Conservation (phyloP, 2,888 invertebrate species). For the Agrotis ipsilon region DNA sequence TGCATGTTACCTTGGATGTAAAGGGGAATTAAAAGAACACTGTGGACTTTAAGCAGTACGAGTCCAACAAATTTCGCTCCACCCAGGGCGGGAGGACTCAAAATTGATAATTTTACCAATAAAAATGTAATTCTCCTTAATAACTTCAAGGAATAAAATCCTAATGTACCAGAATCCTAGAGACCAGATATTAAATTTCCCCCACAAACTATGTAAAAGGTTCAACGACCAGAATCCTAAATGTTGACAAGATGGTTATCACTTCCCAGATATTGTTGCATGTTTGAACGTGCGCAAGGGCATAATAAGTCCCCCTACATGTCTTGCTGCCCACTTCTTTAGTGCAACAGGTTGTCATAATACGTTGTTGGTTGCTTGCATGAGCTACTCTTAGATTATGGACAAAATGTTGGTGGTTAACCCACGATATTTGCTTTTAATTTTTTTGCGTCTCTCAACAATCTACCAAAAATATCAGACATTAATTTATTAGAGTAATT, state of each 20-base stretch:
- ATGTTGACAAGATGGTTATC: conserved; percentile 57
- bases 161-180: background rate
- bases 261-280: conserved; percentile 51
- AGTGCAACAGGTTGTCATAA: conserved; percentile 39
- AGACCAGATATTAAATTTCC: background rate
- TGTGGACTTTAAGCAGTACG: no score
- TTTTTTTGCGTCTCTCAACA: background rate
- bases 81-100: no score
- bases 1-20: no score
- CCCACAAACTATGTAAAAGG: conserved; percentile 20
- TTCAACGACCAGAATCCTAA: conserved; percentile 50
- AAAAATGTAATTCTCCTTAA: no score
- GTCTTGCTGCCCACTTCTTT: conserved; percentile 49
- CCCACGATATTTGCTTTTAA: background rate
- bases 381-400: conserved; percentile 3
- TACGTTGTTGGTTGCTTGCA: conserved; percentile 2
- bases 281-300: conserved; percentile 45
- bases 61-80: no score
- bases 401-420: background rate
- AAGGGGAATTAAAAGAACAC: no score
- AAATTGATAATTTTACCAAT: no score
- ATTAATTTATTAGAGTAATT: no score
- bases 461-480: background rate
- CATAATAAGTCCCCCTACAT: conserved; percentile 48
- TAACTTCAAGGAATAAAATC: background rate